A percentile compares a stretch with the other conserved stretches of the same genome.
Conservation (phyloP, 35 echinoderm and acorn worm species). For the Heliocidaris tuberculata region DNA sequence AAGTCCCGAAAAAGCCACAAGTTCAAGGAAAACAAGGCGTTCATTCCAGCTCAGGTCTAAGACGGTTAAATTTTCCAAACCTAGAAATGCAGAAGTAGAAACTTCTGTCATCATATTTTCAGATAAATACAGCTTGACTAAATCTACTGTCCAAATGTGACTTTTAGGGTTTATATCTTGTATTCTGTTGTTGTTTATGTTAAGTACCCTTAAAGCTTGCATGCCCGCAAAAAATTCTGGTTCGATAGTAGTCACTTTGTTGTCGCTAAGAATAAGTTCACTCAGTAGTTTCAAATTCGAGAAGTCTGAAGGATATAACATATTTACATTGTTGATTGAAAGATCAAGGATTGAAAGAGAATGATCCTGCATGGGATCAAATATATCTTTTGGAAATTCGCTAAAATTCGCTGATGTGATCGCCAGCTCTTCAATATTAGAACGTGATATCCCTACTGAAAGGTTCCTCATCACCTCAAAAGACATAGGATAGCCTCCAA, state of each 20-base stretch:
- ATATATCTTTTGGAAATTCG: neutral
- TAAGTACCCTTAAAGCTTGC: neutral
- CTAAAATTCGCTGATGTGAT: neutral
- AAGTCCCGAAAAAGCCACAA: neutral
- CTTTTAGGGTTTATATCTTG: neutral
- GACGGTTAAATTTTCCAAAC: neutral
- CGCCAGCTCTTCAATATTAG: neutral
- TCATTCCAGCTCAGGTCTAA: neutral
- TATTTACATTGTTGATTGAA: neutral
- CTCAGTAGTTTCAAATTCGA: neutral
- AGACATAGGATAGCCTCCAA: neutral
- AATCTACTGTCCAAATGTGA: neutral
- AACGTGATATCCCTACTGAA: neutral
- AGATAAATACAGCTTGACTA: neutral
- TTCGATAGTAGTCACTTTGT: neutral
- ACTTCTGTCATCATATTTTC: neutral
- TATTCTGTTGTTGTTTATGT: neutral
- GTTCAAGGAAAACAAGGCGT: neutral
- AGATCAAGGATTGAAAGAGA: neutral
- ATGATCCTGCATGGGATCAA: neutral
- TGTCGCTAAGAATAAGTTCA: neutral
- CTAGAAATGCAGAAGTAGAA: neutral
- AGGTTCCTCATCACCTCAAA: neutral
- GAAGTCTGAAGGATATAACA: neutral
- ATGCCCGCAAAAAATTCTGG: neutral